Evolutionary conservation across 2,797 vertebrate species (phyloP), one percentile per base, ranked within the genome.

Genomic region (Urosaurus nigricauda): DNA sequence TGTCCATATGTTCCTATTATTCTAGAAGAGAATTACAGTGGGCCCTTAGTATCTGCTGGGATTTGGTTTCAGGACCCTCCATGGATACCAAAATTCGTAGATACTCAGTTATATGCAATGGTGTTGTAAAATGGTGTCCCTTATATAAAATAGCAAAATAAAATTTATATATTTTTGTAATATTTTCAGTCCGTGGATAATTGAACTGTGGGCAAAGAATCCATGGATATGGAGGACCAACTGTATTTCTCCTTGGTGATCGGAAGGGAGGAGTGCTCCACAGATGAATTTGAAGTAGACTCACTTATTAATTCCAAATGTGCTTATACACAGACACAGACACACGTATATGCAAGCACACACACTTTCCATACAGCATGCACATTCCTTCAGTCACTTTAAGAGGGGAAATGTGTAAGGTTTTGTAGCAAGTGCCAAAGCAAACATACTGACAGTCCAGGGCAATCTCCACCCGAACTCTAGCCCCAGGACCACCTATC

Each of bases 401-500:
- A 43, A 2, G 11, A 88, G 8, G 87, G 83, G 84, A n/a, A 32
- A 35, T 92, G 86, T 88, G 40, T 85, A 85, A 70, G 88, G 91
- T 68, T 0, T 12, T 0, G 80, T 40, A 63, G 80, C 12, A 83
- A 84, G 83, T 87, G 92, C 92, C 94, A 95, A 94, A 90, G 85
- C 88, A 94, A 96, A 95, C 88, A 93, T 4, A 11, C 0, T 0
- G 26, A 32, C 7, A 80, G 74, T 35, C 91, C 40, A 3, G 0
- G 51, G 93, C 89, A 70, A 87, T 92, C 29, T 17, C 93, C 87
- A 68, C 88, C 88, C 88, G 21, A 82, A 82, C 4, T 68, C 84
- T 93, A n/a, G 89, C 91, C 85, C 86, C 0, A 71, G 93, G 94
- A 95, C 94, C 95, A 95, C 95, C 95, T 94, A 95, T 71, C 86